These are phyloP conservation scores for Eristalis tenax DNA, from an alignment of 2,888 invertebrate genomes.

Conservation along the genomic window DNA sequence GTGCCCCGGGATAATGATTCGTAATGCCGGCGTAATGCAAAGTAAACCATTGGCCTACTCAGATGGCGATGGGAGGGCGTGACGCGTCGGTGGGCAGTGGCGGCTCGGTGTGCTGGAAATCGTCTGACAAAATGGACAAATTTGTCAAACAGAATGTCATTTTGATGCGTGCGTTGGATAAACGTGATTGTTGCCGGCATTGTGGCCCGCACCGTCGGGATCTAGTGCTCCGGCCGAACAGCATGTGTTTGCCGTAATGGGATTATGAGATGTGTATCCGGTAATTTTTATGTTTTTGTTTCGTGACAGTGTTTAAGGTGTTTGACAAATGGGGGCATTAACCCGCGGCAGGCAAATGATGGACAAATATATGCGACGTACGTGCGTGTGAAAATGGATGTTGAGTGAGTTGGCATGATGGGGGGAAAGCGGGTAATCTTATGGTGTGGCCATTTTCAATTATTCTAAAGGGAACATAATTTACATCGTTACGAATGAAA, in stretches of 20 bases:
- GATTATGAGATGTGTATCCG: slow-evolving; percentile 8
- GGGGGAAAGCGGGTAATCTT: too few species aligned
- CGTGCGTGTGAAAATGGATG: neutral
- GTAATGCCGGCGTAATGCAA: slow-evolving; percentile 25
- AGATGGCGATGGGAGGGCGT: neutral
- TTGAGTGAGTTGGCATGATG: neutral
- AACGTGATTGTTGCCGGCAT: slow-evolving; percentile 23
- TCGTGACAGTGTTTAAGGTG: slow-evolving; percentile 4
- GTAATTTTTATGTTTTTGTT: slow-evolving; percentile 8
- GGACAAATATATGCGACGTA: too few species aligned
- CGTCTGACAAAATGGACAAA: slow-evolving; percentile 38
- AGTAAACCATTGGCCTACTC: slow-evolving; percentile 5
- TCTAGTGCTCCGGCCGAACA: neutral
- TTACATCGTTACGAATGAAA: too few species aligned
- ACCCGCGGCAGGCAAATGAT: neutral
- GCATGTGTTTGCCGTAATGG: slow-evolving; percentile 1
- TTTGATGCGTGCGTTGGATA: slow-evolving; percentile 58
- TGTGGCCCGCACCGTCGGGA: neutral
- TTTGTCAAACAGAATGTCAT: slow-evolving; percentile 45
- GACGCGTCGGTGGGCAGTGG: neutral
- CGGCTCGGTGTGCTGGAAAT: neutral
- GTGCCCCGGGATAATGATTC: slow-evolving; percentile 9
- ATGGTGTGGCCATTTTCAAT: too few species aligned
- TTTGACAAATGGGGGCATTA: slow-evolving; percentile 5
- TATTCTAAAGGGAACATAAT: too few species aligned